Evolutionary conservation across 1,140 invertebrate genomes (phyloP).

Genomic region (Ctenoplectra terminalis): DNA sequence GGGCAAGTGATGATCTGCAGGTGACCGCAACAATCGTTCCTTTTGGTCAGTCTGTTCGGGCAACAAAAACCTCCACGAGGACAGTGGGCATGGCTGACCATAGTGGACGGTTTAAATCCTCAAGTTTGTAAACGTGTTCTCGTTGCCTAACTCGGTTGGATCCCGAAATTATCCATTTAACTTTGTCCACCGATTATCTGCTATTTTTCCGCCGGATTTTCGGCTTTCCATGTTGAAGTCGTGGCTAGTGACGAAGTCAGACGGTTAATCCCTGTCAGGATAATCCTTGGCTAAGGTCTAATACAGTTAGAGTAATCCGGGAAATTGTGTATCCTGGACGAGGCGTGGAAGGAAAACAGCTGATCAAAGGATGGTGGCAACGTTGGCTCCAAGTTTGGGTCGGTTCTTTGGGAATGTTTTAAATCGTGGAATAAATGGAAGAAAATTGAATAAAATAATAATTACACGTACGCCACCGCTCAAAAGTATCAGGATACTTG

Average conservation of each 20-base stretch:
- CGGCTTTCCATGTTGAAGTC: background rate
- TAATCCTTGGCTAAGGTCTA: constrained; percentile 52
- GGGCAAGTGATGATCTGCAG: constrained; percentile 78
- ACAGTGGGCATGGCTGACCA: too few relatives aligned
- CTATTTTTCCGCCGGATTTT: constrained; percentile 50
- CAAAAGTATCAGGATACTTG: too few relatives aligned
- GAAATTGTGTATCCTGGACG: constrained; percentile 15
- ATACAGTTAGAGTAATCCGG: constrained; percentile 37
- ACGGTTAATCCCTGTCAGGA: background rate
- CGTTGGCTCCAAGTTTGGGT: background rate
- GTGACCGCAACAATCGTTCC: constrained; percentile 75
- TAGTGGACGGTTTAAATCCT: constrained; percentile 58
- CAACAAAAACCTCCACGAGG: constrained; percentile 11
- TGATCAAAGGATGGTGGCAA: background rate
- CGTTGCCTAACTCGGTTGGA: background rate
- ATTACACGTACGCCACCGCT: too few relatives aligned
- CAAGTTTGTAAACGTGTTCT: constrained; percentile 76
- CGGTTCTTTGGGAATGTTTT: background rate
- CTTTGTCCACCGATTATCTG: constrained; percentile 67
- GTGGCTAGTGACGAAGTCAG: constrained; percentile 26
- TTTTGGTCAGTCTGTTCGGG: background rate
- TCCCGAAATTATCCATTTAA: constrained; percentile 79
- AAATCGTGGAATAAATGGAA: too few relatives aligned
- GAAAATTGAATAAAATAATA: too few relatives aligned
- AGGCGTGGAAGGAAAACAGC: constrained; percentile 29